These are phyloP conservation scores for Jordanella pulchra DNA, from an alignment of 2,797 vertebrate genomes.

Conservation along the genomic window DNA sequence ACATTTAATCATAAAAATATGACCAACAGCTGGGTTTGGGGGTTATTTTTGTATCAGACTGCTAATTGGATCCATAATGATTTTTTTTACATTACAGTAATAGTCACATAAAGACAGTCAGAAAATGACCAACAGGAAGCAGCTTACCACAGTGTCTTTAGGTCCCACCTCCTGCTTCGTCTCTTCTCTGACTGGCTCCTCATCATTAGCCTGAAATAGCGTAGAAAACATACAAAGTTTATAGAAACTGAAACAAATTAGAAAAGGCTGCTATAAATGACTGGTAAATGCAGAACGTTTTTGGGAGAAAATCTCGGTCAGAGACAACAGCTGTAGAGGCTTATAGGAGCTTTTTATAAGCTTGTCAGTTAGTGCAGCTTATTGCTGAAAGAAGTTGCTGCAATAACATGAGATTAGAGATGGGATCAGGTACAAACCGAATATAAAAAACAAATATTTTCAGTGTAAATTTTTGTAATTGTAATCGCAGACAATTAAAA, in stretches of 20 bases:
- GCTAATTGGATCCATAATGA: not conserved
- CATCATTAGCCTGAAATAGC: conserved; percentile 73
- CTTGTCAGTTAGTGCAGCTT: not conserved
- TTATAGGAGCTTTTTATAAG: not conserved
- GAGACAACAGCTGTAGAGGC: not conserved
- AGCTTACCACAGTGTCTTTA: conserved; percentile 67
- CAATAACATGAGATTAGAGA: not conserved
- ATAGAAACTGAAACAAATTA: not conserved
- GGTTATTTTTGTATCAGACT: not conserved
- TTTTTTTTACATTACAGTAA: not conserved
- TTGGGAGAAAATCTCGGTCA: not conserved
- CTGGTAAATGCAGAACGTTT: conserved; percentile 4
- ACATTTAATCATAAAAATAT: not conserved
- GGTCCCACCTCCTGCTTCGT: conserved; percentile 41
- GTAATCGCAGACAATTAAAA: not conserved
- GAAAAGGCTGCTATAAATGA: not conserved
- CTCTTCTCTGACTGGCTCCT: conserved; percentile 43
- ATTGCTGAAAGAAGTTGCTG: not conserved
- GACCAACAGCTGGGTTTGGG: not conserved
- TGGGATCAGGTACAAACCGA: not conserved
- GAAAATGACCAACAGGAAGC: not conserved
- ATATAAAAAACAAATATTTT: not conserved
- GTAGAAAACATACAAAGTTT: conserved; percentile 32
- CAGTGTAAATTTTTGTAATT: not conserved
- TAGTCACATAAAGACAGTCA: not conserved